Conservation (phyloP, 1,140 invertebrate genomes). For the Drosophila bocki region DNA sequence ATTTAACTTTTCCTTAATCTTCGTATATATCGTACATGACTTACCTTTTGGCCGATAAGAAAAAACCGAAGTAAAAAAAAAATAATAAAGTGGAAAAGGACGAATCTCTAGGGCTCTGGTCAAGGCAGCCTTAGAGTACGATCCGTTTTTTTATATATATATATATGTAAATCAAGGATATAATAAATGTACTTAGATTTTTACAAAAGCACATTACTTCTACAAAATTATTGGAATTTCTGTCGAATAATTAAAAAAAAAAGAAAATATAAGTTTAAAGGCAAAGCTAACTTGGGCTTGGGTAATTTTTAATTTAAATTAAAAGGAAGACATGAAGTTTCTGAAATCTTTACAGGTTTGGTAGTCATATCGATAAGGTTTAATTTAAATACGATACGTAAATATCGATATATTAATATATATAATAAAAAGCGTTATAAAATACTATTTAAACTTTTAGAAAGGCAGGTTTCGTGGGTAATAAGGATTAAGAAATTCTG, state of each 20-base stretch:
- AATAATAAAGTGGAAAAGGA: not conserved
- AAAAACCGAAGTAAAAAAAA: not conserved
- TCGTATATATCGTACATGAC: not conserved
- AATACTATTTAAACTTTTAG: too few species aligned
- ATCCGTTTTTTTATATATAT: not conserved
- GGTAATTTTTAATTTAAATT: too few species aligned
- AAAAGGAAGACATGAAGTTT: too few species aligned
- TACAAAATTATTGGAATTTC: not conserved
- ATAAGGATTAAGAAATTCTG: too few species aligned
- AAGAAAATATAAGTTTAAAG: not conserved
- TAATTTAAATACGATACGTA: too few species aligned
- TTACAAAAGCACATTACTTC: not conserved
- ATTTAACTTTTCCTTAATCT: not conserved
- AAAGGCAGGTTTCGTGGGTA: too few species aligned
- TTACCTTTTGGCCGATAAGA: not conserved
- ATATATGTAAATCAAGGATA: not conserved
- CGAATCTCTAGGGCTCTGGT: not conserved
- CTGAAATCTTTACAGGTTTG: too few species aligned
- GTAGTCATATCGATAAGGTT: too few species aligned
- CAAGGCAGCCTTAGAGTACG: not conserved
- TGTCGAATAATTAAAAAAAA: not conserved
- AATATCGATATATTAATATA: too few species aligned
- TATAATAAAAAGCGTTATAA: too few species aligned
- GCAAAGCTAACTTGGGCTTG: not conserved
- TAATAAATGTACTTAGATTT: constrained; percentile 5